These are phyloP conservation scores for Lepidurus packardi DNA, from an alignment of 1,140 invertebrate genomes.

Conservation along the genomic window DNA sequence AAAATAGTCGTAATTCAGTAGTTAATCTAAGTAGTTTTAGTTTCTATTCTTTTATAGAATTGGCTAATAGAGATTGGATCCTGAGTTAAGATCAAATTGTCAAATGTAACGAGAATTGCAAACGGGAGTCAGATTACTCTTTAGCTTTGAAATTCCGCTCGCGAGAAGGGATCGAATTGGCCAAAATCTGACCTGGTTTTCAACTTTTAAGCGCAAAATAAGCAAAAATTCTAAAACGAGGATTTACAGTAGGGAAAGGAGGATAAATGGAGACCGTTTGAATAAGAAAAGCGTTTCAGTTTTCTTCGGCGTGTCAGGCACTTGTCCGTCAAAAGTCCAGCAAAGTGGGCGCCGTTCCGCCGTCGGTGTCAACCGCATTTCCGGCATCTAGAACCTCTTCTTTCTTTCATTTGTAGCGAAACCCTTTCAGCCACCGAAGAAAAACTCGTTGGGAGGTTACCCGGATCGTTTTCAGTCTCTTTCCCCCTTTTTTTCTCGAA, in stretches of 20 bases:
- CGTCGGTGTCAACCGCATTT: conserved; percentile 20
- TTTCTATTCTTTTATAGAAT: no score
- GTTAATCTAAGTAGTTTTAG: no score
- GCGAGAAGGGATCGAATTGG: no score
- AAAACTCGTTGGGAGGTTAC: background rate
- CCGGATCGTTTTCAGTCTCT: background rate
- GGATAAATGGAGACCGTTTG: background rate
- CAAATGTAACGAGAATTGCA: background rate
- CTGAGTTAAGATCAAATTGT: background rate
- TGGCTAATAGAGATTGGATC: no score
- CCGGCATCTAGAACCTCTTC: background rate
- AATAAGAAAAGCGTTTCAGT: background rate
- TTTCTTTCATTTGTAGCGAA: background rate
- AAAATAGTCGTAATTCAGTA: no score
- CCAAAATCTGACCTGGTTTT: no score
- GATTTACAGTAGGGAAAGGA: background rate
- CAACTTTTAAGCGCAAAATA: no score
- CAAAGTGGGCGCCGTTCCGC: conserved; percentile 20
- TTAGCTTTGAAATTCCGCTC: no score
- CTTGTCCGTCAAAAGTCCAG: conserved; percentile 21
- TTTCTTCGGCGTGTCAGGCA: conserved; percentile 6
- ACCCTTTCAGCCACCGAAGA: conserved; percentile 1
- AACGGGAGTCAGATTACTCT: no score
- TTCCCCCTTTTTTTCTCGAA: background rate
- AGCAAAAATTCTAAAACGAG: no score